Conservation (phyloP, 2,113 vertebrate species). For the Castor canadensis region DNA sequence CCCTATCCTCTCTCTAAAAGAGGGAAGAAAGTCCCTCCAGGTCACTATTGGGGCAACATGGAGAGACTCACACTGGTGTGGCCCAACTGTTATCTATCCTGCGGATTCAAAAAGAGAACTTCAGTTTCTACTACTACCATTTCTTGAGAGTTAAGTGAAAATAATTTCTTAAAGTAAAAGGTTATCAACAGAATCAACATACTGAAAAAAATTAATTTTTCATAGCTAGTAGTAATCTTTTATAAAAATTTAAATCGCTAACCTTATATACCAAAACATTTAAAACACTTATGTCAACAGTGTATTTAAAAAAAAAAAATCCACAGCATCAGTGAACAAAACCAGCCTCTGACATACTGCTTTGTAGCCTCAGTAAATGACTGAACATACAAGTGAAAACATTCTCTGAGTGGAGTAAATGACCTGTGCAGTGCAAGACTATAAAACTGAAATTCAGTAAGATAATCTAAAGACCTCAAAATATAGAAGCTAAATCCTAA, state of each 20-base stretch:
- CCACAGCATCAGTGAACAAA: neutral
- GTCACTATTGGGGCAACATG: constrained; percentile 48
- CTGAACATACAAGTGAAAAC: neutral
- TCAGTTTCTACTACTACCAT: constrained; percentile 51
- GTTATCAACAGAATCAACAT: constrained; percentile 7
- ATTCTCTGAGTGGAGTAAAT: constrained; percentile 4
- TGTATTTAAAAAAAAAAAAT: neutral
- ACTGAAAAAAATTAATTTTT: constrained; percentile 48
- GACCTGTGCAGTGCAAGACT: neutral
- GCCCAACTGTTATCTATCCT: constrained; percentile 42
- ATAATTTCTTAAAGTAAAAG: constrained; percentile 23
- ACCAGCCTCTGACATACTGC: neutral
- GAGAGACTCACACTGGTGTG: constrained; percentile 41
- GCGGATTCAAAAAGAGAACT: constrained; percentile 52
- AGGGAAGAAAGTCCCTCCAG: constrained; percentile 6
- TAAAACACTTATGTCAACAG: neutral
- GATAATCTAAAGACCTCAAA: neutral
- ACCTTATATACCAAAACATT: neutral
- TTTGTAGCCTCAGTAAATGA: neutral
- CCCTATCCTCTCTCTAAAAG: neutral
- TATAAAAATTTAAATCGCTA: constrained; percentile 35
- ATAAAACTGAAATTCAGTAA: constrained; percentile 37
- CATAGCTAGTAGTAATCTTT: constrained; percentile 15
- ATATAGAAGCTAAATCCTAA: constrained; percentile 17
- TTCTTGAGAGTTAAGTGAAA: constrained; percentile 27